Conservation (phyloP, 2,113 vertebrate genomes). For the Hyperopisus bebe region DNA sequence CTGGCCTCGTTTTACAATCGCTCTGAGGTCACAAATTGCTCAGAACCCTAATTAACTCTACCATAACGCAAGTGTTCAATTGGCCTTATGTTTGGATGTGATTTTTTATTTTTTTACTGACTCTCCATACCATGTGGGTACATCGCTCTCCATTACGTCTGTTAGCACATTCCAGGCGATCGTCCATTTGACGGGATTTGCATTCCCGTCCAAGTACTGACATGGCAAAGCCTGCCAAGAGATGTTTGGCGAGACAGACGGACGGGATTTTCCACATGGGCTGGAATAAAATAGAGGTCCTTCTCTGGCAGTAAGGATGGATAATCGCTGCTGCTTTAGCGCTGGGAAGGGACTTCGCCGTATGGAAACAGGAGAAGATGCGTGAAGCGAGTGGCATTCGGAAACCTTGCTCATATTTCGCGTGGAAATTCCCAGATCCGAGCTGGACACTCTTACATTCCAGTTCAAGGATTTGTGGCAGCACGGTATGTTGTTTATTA, state of each 20-base stretch:
- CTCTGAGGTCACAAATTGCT: constrained; percentile 4
- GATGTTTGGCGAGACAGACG: neutral
- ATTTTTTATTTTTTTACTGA: neutral
- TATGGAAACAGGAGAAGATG: neutral
- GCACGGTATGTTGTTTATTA: neutral
- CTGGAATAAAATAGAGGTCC: neutral
- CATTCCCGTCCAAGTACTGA: neutral
- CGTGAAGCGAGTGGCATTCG: neutral
- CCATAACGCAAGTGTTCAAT: neutral
- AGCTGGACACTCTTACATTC: neutral
- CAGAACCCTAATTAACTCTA: constrained; percentile 10
- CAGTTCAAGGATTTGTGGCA: neutral
- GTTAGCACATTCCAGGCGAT: neutral
- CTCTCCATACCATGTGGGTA: neutral
- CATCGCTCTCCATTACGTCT: neutral
- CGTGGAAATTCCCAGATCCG: neutral
- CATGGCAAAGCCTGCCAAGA: neutral
- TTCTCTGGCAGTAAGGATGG: neutral
- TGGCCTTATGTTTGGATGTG: neutral
- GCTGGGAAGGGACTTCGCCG: neutral
- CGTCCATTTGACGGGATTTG: neutral
- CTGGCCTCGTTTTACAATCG: neutral
- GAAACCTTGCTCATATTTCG: neutral
- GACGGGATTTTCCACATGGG: neutral
- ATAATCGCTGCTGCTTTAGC: neutral